These are phyloP conservation scores for Phthorimaea operculella DNA, from an alignment of 1,140 invertebrate species.

Conservation along the genomic window DNA sequence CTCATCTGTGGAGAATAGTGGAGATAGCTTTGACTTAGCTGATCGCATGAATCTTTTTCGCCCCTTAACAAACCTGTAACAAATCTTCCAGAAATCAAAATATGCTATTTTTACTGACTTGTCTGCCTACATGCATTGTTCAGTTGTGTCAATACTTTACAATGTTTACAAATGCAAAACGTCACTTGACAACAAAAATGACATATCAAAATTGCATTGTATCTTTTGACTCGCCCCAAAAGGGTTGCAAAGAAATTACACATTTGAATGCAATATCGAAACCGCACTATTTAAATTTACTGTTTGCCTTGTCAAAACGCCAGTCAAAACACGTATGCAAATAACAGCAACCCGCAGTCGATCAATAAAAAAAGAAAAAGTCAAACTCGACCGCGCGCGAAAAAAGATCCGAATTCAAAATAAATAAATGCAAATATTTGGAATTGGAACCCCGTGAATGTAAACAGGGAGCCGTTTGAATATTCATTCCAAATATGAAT, in stretches of 20 bases:
- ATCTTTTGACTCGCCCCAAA: neutral
- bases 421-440: slow-evolving; percentile 62
- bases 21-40: too few relatives aligned
- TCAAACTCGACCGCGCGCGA: slow-evolving; percentile 15
- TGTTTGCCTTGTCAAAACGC: slow-evolving; percentile 9
- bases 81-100: too few relatives aligned
- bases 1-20: too few relatives aligned
- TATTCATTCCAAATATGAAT: slow-evolving; percentile 61
- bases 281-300: slow-evolving; percentile 12
- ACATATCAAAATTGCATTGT: too few relatives aligned
- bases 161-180: too few relatives aligned
- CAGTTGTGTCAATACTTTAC: too few relatives aligned
- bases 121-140: too few relatives aligned
- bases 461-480: slow-evolving; percentile 52
- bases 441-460: slow-evolving; percentile 58
- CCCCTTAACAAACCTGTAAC: too few relatives aligned
- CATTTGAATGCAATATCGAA: slow-evolving; percentile 7
- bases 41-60: too few relatives aligned
- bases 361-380: slow-evolving; percentile 11
- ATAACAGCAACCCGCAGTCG: slow-evolving; percentile 10
- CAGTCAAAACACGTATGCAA: slow-evolving; percentile 11
- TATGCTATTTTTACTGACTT: too few relatives aligned
- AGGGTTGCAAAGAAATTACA: slow-evolving; percentile 10
- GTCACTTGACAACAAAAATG: too few relatives aligned
- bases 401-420: slow-evolving; percentile 48